Conservation (phyloP, 2,113 vertebrate species). For the Eulemur macaco region DNA sequence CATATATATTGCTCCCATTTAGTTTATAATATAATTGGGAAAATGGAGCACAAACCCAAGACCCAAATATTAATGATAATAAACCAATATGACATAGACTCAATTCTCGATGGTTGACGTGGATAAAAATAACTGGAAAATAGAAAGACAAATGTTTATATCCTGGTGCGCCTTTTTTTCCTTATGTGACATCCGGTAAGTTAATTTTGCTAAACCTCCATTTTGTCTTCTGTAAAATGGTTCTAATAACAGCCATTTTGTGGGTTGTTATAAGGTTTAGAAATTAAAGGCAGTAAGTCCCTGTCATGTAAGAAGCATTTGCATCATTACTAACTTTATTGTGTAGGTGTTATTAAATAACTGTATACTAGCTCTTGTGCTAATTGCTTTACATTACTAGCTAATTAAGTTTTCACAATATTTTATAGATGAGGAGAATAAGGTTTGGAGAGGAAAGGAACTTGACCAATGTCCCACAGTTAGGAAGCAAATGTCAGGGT, state of each 20-base stretch:
- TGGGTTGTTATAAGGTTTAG: neutral
- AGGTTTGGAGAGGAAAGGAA: neutral
- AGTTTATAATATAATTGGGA: neutral
- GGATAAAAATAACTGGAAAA: neutral
- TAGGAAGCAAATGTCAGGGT: conserved; percentile 29
- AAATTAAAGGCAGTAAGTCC: neutral
- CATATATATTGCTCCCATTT: conserved; percentile 5
- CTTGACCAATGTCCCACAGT: neutral
- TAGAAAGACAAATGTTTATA: neutral
- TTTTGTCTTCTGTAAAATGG: neutral
- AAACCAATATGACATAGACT: neutral
- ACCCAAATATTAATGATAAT: neutral
- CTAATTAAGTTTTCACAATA: neutral
- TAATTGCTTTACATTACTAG: neutral
- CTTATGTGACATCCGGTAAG: neutral
- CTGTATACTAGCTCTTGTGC: neutral
- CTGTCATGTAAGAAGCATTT: neutral
- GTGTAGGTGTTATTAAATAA: neutral
- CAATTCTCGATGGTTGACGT: neutral
- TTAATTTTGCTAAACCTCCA: neutral
- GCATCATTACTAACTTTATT: neutral
- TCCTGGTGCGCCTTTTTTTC: neutral
- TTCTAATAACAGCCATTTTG: neutral
- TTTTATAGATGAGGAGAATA: neutral
- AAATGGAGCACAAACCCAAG: neutral